These are phyloP conservation scores for Beris chalybata DNA, from an alignment of 2,888 invertebrate genomes.

Conservation along the genomic window DNA sequence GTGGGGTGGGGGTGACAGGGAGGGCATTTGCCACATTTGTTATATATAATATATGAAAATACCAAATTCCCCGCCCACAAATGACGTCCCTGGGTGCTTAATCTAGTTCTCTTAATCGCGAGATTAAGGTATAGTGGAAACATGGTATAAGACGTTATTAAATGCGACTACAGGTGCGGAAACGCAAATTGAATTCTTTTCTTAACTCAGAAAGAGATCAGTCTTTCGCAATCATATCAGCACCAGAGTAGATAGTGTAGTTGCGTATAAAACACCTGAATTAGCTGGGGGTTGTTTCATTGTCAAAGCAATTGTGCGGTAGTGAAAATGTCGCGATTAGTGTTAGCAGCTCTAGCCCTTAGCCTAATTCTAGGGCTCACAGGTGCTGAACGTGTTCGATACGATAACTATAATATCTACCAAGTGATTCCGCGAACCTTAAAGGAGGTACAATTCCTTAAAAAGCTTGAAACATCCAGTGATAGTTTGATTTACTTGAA, in stretches of 20 bases:
- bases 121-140: too few species aligned
- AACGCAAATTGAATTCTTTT: too few species aligned
- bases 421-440: constrained; percentile 19
- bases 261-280: neutral
- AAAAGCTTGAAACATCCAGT: neutral
- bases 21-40: too few species aligned
- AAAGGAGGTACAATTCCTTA: neutral
- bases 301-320: neutral
- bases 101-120: too few species aligned
- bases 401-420: constrained; percentile 27
- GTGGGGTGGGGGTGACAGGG: too few species aligned
- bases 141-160: too few species aligned
- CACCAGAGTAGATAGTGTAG: neutral
- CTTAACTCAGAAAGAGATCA: too few species aligned
- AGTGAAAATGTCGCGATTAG: constrained; percentile 27
- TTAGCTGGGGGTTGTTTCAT: neutral
- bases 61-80: too few species aligned
- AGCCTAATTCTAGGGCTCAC: constrained; percentile 37
- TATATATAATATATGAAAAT: too few species aligned
- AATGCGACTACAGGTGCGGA: too few species aligned
- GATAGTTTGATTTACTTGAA: too few species aligned
- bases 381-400: constrained; percentile 10
- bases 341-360: neutral
- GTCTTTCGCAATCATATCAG: neutral
- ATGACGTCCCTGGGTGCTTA: too few species aligned